Percentiles rank a stretch among this genome's conserved stretches.
Evolutionary conservation across 2,113 vertebrate genomes (phyloP).

Genomic region (Capra hircus): DNA sequence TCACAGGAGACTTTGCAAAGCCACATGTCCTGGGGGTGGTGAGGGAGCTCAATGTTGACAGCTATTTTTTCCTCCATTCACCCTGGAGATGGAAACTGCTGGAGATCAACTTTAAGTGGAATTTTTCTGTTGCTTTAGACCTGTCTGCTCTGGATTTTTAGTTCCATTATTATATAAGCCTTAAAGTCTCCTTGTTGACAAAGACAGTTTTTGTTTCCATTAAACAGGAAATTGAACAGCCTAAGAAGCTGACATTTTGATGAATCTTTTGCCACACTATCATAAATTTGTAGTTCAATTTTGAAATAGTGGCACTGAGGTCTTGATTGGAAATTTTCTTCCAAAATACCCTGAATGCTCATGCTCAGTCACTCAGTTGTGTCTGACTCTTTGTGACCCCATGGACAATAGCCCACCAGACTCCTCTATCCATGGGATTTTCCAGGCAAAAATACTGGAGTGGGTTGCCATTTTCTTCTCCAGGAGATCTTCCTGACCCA

Average conservation of each 20-base stretch:
- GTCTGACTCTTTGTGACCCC: neutral
- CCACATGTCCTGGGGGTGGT: neutral
- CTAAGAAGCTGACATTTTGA: neutral
- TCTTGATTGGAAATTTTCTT: neutral
- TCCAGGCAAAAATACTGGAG: neutral
- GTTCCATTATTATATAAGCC: conserved; percentile 35
- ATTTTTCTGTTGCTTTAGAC: neutral
- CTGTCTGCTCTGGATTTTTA: conserved; percentile 1
- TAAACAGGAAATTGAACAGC: neutral
- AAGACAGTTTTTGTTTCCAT: neutral
- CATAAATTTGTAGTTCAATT: neutral
- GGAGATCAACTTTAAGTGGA: neutral
- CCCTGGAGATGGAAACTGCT: neutral
- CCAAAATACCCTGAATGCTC: neutral
- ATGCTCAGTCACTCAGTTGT: neutral
- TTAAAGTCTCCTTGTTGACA: neutral
- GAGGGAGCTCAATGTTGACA: neutral
- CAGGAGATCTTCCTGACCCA: neutral
- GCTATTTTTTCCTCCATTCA: neutral
- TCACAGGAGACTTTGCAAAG: neutral
- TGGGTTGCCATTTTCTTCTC: neutral
- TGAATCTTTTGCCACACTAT: neutral
- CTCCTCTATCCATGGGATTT: neutral
- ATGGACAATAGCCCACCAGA: neutral
- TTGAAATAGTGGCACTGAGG: neutral